These are phyloP conservation scores for Chaenocephalus aceratus DNA, from an alignment of 2,113 vertebrate genomes.

Conservation along the genomic window DNA sequence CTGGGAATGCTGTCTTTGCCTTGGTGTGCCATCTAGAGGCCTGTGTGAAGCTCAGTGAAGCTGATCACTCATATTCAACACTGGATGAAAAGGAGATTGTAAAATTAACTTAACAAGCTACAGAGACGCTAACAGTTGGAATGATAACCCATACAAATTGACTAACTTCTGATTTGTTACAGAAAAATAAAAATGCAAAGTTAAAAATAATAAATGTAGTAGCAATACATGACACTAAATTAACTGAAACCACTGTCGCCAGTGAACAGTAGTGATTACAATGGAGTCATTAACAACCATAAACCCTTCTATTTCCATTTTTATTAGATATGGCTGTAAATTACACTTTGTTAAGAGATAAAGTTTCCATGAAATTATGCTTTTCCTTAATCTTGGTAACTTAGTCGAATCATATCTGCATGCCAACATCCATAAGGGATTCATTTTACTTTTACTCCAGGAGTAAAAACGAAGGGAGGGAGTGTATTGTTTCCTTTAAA, in stretches of 20 bases:
- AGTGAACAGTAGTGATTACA: neutral
- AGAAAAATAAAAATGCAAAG: too few species aligned
- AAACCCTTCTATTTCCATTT: neutral
- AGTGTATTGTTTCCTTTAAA: neutral
- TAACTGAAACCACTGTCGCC: neutral
- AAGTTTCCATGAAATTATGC: slow-evolving; percentile 5
- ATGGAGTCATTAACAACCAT: neutral
- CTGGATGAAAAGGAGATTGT: slow-evolving; percentile 1
- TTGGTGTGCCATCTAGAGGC: slow-evolving; percentile 85
- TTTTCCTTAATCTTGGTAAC: neutral
- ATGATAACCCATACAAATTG: neutral
- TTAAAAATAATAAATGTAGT: too few species aligned
- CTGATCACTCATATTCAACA: slow-evolving; percentile 45
- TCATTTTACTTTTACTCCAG: slow-evolving; percentile 22
- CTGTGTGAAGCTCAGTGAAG: slow-evolving; percentile 52
- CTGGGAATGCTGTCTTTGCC: slow-evolving; percentile 69
- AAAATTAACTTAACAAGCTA: neutral
- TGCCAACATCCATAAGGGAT: slow-evolving; percentile 1
- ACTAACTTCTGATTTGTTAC: too few species aligned
- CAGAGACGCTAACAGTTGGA: neutral
- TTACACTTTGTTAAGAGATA: neutral
- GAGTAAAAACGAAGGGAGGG: slow-evolving; percentile 12
- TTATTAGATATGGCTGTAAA: neutral
- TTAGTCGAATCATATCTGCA: neutral
- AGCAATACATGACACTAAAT: neutral